Evolutionary conservation across 2,888 invertebrate genomes (phyloP), one percentile per base, ranked within the genome.

Genomic region (Phortica okadai): DNA sequence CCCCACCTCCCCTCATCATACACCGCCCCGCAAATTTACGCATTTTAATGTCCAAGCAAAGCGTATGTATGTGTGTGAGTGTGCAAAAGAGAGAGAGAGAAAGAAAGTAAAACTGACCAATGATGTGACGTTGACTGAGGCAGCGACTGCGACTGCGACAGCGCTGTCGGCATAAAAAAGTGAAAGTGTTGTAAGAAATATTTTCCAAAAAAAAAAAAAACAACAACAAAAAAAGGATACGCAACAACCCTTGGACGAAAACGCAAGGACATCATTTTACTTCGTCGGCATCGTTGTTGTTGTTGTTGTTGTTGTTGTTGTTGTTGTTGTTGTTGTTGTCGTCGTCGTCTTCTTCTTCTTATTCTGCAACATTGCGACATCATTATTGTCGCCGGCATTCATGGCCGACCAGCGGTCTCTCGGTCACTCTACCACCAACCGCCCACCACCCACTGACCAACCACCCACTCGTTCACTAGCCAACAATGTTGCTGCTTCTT

Each of bases 1-100:
- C 8, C 50, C 6, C 10, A 6, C 50, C 6, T 3, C 33, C 1
- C 1, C 1, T 1, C 33, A 2, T 50, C 50, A 50, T 50, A 10
- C 6, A 8, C 1, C 50, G 50, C 50, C 21, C 69, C 21, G 69
- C 45, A 42, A 69, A 69, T 69, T 44, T 69, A 45, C 45, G 69
- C 69, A 69, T 69, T 69, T 69, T 69, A 69, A 45, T 44, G 45
- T 69, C 69, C 69, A 69, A 10, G 6, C 41, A 11, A 42, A 11
- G 42, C 42, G 33, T 33, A 3, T 33, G 33, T 3, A 3, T 33
- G 33, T 33, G 33, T 33, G 33, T 33, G 33, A 1, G 33, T 33
- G 33, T 33, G 33, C n/a, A n/a, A n/a, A n/a, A n/a, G n/a, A 33
- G 33, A 69, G n/a, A 21, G 16, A 67, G 42, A 44, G 62, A 62